phyloP scores from a whole-genome alignment of 2,113 vertebrate genomes.

The Cheilinus undulatus region DNA sequence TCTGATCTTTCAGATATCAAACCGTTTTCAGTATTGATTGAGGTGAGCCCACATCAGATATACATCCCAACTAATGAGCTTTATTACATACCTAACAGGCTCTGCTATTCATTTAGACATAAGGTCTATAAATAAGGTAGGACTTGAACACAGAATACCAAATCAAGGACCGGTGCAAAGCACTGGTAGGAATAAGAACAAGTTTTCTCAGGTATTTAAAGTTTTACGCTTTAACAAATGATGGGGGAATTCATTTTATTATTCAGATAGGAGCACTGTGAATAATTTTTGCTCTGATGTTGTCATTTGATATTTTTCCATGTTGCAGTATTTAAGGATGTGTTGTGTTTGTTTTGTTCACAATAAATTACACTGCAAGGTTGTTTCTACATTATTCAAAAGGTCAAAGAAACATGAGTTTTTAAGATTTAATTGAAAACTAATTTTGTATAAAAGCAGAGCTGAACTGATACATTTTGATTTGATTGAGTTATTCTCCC shows the following conservation, averaged over 20 bases:
- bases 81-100: no score
- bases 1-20: no score
- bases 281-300: background rate
- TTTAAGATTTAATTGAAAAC: background rate
- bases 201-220: constrained; percentile 16
- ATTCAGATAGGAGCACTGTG: background rate
- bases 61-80: no score
- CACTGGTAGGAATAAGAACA: background rate
- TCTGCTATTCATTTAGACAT: background rate
- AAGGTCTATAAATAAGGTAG: background rate
- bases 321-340: no score
- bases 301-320: no score
- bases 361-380: no score
- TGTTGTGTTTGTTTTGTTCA: background rate
- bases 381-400: background rate
- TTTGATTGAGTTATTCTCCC: background rate
- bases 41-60: no score
- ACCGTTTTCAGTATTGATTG: no score
- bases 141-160: no score
- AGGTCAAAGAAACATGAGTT: background rate
- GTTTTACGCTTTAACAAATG: background rate
- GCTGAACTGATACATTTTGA: background rate
- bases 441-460: background rate
- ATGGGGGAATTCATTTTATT: background rate
- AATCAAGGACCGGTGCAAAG: background rate